Evolutionary conservation across 1,140 invertebrate genomes (phyloP), one percentile per base, ranked within the genome.

Genomic region (Thalassaphorura encarpata): DNA sequence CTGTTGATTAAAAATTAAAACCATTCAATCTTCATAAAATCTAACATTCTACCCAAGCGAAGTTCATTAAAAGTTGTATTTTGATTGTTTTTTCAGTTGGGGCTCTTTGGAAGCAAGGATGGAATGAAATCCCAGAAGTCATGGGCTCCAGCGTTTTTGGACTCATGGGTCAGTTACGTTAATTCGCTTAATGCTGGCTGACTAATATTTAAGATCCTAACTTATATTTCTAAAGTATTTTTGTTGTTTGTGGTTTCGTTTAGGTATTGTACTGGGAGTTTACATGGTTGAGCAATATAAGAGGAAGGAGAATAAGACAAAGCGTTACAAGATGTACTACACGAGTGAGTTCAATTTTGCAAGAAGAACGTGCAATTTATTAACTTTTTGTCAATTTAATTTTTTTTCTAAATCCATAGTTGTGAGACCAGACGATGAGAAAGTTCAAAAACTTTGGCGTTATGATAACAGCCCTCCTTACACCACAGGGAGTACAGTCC

Each of bases 91-190:
- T 13, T 13, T 6, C 11, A 11, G 24, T 41, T 41, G 36, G 15
- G 6, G 4, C 5, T 24, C 24, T 29, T 13, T 24, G 18, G 16
- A 52, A 28, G 41, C n/a, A 26, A 5, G 27, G 27, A 26, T n/a
- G 31, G 21, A 21, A 29, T n/a, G 26, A 53, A 53, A 53, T 53
- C 27, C 13, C 52, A 23, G 52, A n/a, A 2, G 31, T 27, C 16
- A 41, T 27, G 23, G 52, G 26, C 8, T 19, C 23, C 18, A 27
- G 23, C 13, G 29, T 46, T 2, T 29, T 26, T 21, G n/a, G 5
- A 3, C 16, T 48, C 6, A 16, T 48, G 6, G 46, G 46, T 48
- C 15, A 48, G 46, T 29, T 27, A 48, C 26, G 8, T 8, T 48
- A 27, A 8, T 16, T 48, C 23, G 26, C 18, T 18, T 21, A 43